Evolutionary conservation across 92 coral and sea anemone genomes (phyloP).

Genomic region (Metridium senile): DNA sequence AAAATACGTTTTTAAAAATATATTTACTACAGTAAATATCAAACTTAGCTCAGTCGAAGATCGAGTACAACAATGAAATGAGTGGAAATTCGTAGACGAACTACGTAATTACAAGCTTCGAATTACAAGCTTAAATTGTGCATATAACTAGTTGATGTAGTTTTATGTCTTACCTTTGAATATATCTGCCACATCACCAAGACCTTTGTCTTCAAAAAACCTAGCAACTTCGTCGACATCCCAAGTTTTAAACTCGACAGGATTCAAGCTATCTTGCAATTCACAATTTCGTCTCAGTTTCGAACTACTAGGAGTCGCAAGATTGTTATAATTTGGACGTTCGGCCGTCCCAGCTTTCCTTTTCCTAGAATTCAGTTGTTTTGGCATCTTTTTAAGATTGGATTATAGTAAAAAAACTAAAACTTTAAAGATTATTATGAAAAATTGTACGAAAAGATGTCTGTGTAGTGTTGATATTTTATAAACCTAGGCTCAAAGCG

Average conservation of each 20-base stretch:
- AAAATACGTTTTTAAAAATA: too few species aligned
- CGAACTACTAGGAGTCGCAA: not conserved
- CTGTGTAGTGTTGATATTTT: too few species aligned
- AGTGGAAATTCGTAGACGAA: too few species aligned
- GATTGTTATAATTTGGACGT: not conserved
- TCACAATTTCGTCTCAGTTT: not conserved
- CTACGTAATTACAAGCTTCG: too few species aligned
- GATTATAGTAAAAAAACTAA: too few species aligned
- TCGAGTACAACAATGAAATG: too few species aligned
- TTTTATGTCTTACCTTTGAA: conserved; percentile 28
- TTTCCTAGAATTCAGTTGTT: not conserved
- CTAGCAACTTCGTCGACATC: conserved; percentile 22
- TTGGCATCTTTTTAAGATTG: not conserved
- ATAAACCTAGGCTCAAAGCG: too few species aligned
- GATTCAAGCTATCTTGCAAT: not conserved
- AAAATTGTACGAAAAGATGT: too few species aligned
- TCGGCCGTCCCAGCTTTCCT: not conserved
- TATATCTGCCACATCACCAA: not conserved
- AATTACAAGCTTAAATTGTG: too few species aligned
- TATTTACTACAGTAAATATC: too few species aligned
- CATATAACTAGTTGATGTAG: too few species aligned
- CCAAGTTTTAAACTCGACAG: conserved; percentile 16
- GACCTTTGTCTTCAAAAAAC: conserved; percentile 16
- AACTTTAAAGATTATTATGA: not conserved
- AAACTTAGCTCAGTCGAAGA: too few species aligned